A percentile compares a stretch with the other conserved stretches of the same genome.
Evolutionary conservation across 2,888 invertebrate genomes (phyloP).

Genomic region (Macrophya alboannulata): DNA sequence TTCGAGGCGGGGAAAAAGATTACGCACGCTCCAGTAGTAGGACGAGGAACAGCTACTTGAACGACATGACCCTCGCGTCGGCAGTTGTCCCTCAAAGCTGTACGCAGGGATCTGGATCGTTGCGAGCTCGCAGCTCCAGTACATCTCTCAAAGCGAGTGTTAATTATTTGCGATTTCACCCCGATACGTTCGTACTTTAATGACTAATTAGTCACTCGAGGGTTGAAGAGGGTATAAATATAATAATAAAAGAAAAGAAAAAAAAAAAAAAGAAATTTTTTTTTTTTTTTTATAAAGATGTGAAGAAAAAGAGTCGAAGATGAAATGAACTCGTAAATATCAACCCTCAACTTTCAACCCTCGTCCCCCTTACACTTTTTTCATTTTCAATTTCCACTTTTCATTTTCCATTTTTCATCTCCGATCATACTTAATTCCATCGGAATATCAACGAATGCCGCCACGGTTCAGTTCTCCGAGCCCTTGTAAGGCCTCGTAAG

Average conservation of each 20-base stretch:
- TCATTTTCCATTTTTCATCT: conserved; percentile 19
- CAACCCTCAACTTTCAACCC: neutral
- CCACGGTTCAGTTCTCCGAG: conserved; percentile 4
- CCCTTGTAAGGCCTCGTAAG: conserved; percentile 67
- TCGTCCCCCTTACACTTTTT: neutral
- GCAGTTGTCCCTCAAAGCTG: conserved; percentile 33
- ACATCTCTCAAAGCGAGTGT: conserved; percentile 67
- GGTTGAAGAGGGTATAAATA: conserved; percentile 57
- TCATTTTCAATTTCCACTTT: neutral
- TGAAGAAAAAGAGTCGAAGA: neutral
- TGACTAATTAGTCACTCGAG: conserved; percentile 73
- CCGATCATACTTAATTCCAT: conserved; percentile 8
- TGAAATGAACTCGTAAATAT: neutral
- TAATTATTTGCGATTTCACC: conserved; percentile 71
- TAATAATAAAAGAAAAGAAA: neutral
- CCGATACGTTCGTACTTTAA: conserved; percentile 59
- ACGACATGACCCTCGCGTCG: conserved; percentile 43
- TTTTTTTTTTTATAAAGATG: neutral
- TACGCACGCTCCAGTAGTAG: conserved; percentile 44
- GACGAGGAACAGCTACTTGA: conserved; percentile 49
- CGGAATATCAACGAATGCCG: neutral
- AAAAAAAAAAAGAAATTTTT: neutral
- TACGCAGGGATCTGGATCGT: neutral
- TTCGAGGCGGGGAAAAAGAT: conserved; percentile 18
- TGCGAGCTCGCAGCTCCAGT: neutral